Base-by-base conservation (phyloP, 2,113 vertebrate genomes). In the Alces alces region DNA sequence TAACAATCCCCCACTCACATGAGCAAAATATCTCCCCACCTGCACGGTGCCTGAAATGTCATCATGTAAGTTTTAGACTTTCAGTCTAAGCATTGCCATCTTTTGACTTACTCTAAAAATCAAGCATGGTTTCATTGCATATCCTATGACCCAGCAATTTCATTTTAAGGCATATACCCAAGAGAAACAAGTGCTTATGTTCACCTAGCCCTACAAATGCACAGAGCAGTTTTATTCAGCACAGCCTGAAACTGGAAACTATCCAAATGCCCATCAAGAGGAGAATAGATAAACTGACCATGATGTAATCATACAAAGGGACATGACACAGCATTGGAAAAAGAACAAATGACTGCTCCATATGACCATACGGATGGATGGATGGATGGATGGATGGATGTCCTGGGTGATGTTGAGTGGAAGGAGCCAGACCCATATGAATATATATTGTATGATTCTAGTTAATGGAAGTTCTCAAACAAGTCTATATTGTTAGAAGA, bases 31-130 rank as follows among this genome's bases (percentile, higher is more conserved):
- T 64, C 86, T 90, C 43, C 52, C 80, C 17, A 57, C 60, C 60
- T 47, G 50, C 52, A 14, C 6, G 17, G 61, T 55, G 82, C 64
- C 89, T 58, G 28, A 80, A 91, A 91, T 39, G 47, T 39, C 55
- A 57, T 79, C 54, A 33, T 86, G 93, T 95, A 58, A 73, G 21
- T 90, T 83, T 39, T 13, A 61, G 58, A n/a, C 39, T 86, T 95
- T 43, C 47, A 36, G 12, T 39, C 76, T 47, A 58, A 94, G 73
- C 73, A 55, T 52, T 76, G 70, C 43, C 50, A 11, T 94, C 47
- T 73, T 66, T 91, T n/a, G 52, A 21, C 70, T 93, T 55, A 58
- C 61, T 87, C 87, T 96, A 92, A 97, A 96, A 91, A 64, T 57
- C 27, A 73, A n/a, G 47, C 30, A 30, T 64, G 76, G 28, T 39